Percentiles rank a stretch among this genome's conserved stretches.
These are phyloP conservation scores for Ennomos quercinarius DNA, from an alignment of 2,888 invertebrate genomes.

Conservation along the genomic window DNA sequence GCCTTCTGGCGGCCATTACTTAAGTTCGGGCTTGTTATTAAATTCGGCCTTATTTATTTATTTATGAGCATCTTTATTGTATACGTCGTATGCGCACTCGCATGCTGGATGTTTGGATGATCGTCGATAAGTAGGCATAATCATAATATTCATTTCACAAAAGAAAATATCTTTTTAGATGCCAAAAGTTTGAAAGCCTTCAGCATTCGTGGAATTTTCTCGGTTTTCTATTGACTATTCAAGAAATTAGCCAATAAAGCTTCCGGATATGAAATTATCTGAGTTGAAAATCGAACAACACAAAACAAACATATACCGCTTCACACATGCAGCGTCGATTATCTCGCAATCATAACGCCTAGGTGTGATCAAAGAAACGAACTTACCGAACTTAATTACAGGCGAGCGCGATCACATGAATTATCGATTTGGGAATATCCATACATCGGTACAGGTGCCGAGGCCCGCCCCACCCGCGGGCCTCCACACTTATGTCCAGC, in stretches of 20 bases:
- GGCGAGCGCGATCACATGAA: slow-evolving; percentile 72
- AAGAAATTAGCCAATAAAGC: neutral
- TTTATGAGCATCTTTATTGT: slow-evolving; percentile 74
- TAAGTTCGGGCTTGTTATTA: slow-evolving; percentile 80
- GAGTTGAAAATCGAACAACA: slow-evolving; percentile 1
- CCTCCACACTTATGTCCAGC: slow-evolving; percentile 62
- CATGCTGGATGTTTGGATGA: slow-evolving; percentile 24
- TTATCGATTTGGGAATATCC: slow-evolving; percentile 75
- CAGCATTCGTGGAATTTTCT: neutral
- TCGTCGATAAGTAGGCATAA: slow-evolving; percentile 23
- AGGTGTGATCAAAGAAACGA: slow-evolving; percentile 68
- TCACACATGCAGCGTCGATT: slow-evolving; percentile 62
- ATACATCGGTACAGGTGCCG: slow-evolving; percentile 76
- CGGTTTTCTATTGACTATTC: neutral
- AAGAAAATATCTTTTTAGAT: neutral
- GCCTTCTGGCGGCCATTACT: slow-evolving; percentile 83
- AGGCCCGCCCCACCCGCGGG: slow-evolving; percentile 71
- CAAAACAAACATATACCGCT: slow-evolving; percentile 42
- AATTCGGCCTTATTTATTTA: slow-evolving; percentile 83
- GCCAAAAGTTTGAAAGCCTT: slow-evolving; percentile 2
- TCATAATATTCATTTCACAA: slow-evolving; percentile 7
- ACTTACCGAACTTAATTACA: slow-evolving; percentile 78
- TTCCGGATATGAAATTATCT: slow-evolving; percentile 1
- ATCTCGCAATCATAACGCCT: slow-evolving; percentile 61
- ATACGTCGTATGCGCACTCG: slow-evolving; percentile 21